Base-by-base conservation (phyloP, 2,888 invertebrate genomes). In the Limnephilus auricula region DNA sequence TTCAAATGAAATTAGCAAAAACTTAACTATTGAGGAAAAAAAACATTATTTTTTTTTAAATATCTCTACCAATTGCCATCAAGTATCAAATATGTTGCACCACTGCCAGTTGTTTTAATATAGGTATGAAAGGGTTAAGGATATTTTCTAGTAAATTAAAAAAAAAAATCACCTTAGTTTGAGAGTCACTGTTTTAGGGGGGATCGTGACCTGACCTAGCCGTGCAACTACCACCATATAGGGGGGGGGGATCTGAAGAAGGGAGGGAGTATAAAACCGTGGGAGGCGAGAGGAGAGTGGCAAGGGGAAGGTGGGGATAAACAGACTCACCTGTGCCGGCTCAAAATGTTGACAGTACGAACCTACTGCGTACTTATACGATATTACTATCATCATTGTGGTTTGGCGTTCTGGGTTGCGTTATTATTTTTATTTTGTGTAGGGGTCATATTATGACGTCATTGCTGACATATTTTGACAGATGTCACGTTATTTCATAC, bases 131-230 rank as follows among this genome's bases (percentile, higher is more conserved):
- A 40, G 12, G 40, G 45, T 45, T 15, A 45, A 45, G 3, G 3
- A 9, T 45, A 15, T 65, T 18, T 65, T 65, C 1, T 5, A 0
- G 1, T 4, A 5, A 25, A 65, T 12, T 40, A 40, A 40, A 40
- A 40, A 40, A 37, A 6, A 25, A n/a, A 65, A 65, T 65, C 25
- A 65, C 18, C 65, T n/a, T n/a, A 65, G 65, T 65, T 65, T 65
- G 18, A 65, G 65, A 65, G 15, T 12, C 30, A 15, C 50, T 6
- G 85, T 45, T 40, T 30, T 30, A 30, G 85, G 50, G 88, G 31
- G 88, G 78, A 30, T n/a, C 34, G 78, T 34, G 88, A 88, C 88
- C 88, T 88, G 88, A 88, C 88, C 88, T 88, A 88, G 88, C 65
- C 50, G 88, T 31, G 65, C n/a, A 31, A 30, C 31, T 31, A n/a